Evolutionary conservation across 2,113 vertebrate species (phyloP).

Genomic region (Passer montanus): DNA sequence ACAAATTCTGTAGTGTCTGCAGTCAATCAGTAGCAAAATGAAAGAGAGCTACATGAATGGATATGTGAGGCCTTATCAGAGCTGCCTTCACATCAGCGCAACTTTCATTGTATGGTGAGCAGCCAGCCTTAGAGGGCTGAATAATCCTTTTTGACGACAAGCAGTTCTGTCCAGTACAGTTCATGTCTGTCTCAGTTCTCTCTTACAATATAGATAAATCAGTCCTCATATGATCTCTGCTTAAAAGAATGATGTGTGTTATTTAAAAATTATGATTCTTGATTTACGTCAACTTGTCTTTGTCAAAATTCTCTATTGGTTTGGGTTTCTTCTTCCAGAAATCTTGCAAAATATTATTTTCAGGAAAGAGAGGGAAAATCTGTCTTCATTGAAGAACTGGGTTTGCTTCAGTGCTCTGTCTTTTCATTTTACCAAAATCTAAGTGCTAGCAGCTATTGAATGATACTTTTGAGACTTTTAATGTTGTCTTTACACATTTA

Average conservation of each 20-base stretch:
- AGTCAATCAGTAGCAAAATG: conserved; percentile 12
- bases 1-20: background rate
- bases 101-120: background rate
- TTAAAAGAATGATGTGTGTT: background rate
- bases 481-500: background rate
- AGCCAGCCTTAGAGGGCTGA: background rate
- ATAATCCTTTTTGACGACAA: background rate
- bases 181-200: background rate
- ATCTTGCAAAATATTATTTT: background rate
- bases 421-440: background rate
- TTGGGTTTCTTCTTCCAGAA: background rate
- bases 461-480: background rate
- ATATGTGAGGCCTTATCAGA: background rate
- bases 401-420: background rate
- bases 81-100: background rate
- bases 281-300: background rate
- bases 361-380: background rate
- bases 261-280: background rate
- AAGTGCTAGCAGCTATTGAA: background rate
- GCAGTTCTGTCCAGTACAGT: background rate
- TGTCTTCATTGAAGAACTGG: background rate
- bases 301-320: background rate
- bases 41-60: background rate
- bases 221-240: background rate
- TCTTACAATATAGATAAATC: background rate